These are phyloP conservation scores for Prietella phreatophila DNA, from an alignment of 2,113 vertebrate genomes.

Conservation along the genomic window DNA sequence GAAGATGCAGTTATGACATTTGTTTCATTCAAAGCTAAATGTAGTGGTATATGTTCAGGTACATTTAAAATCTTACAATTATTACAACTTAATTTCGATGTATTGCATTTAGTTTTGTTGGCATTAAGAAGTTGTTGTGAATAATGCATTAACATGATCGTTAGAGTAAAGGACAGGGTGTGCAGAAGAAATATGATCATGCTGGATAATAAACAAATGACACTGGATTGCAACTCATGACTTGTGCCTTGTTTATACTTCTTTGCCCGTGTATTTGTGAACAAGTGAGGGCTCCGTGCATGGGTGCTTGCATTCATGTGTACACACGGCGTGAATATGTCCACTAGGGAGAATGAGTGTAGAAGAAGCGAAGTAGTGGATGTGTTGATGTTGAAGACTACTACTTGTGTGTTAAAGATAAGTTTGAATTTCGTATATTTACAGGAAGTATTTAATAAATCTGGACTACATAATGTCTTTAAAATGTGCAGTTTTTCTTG, in stretches of 20 bases:
- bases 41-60: background rate
- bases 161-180: background rate
- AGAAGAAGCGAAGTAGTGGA: background rate
- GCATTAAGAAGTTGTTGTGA: background rate
- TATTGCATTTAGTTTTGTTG: background rate
- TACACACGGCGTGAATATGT: background rate
- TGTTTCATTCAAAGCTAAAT: background rate
- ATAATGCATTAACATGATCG: background rate
- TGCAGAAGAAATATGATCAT: background rate
- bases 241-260: background rate
- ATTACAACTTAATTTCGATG: background rate
- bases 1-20: background rate
- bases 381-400: background rate
- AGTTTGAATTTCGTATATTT: background rate
- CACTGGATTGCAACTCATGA: background rate
- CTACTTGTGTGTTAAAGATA: background rate
- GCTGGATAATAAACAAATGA: background rate
- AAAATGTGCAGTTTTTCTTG: background rate
- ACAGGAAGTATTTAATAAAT: background rate
- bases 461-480: background rate
- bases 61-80: background rate
- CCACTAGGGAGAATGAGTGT: background rate
- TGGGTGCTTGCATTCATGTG: background rate
- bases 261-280: background rate
- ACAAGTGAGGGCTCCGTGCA: background rate